Evolutionary conservation across 2,888 invertebrate genomes (phyloP).

Genomic region (Keiferia lycopersicella): DNA sequence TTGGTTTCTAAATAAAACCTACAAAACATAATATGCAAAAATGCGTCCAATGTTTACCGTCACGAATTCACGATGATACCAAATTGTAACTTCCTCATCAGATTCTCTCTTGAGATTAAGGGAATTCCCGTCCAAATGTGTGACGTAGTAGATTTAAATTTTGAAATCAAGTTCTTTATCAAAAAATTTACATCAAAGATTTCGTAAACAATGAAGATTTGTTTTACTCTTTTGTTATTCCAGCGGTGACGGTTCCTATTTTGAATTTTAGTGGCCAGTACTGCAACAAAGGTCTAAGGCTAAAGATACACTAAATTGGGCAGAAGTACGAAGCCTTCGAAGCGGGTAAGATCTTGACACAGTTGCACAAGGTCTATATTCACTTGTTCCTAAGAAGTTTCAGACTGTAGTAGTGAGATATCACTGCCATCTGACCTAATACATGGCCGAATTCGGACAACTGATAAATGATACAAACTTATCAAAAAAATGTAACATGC

Average conservation of each 20-base stretch:
- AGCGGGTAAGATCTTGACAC: slow-evolving; percentile 18
- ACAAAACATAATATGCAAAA: neutral
- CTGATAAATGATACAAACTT: neutral
- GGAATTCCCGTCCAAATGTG: neutral
- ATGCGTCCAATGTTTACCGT: neutral
- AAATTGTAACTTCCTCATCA: neutral
- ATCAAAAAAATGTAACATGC: neutral
- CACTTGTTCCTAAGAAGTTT: slow-evolving; percentile 45
- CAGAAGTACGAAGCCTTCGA: neutral
- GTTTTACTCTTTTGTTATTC: no score
- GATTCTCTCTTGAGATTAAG: neutral
- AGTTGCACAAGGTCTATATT: slow-evolving; percentile 23
- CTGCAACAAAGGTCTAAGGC: neutral
- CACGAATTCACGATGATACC: neutral
- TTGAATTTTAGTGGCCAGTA: no score
- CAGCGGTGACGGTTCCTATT: no score
- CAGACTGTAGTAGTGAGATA: slow-evolving; percentile 4
- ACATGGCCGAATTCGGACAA: slow-evolving; percentile 6
- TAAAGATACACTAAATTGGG: neutral
- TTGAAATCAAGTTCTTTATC: neutral
- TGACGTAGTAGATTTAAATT: neutral
- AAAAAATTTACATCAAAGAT: no score
- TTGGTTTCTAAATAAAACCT: neutral
- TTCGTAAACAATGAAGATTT: no score
- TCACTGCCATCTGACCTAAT: slow-evolving; percentile 19